Percentiles rank a stretch among this genome's conserved stretches.
Conservation (phyloP, 2,797 vertebrate species). For the Helicolenus hilgendorfi region DNA sequence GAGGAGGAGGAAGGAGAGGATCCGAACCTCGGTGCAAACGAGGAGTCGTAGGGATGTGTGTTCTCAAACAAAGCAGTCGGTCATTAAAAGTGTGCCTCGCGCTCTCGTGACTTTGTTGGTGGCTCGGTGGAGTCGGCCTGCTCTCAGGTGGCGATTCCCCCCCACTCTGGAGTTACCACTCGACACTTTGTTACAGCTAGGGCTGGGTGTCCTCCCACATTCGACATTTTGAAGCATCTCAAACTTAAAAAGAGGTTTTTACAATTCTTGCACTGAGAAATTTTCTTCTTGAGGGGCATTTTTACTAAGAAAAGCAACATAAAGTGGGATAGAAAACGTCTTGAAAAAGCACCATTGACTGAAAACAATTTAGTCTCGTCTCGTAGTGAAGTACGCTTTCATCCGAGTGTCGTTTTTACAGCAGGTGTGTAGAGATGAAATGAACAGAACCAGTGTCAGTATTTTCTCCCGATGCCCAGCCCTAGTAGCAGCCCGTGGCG, state of each 20-base stretch:
- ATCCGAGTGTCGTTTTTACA: background rate
- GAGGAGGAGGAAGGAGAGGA: constrained; percentile 16
- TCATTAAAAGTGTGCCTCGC: constrained; percentile 72
- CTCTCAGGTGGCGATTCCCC: constrained; percentile 32
- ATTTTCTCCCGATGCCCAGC: constrained; percentile 62
- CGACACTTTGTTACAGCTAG: constrained; percentile 45
- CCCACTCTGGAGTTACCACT: constrained; percentile 2
- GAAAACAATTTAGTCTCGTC: background rate
- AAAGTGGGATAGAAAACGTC: background rate
- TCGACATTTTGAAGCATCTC: background rate
- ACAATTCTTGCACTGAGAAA: constrained; percentile 45
- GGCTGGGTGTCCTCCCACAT: constrained; percentile 59
- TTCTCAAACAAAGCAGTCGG: constrained; percentile 61
- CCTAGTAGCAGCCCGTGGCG: constrained; percentile 61
- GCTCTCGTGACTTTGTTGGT: constrained; percentile 50
- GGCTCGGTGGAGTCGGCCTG: constrained; percentile 49
- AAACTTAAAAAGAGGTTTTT: background rate
- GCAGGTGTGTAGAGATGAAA: constrained; percentile 11
- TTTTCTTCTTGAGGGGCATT: constrained; percentile 49
- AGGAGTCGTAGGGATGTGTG: constrained; percentile 52
- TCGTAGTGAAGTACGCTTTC: background rate
- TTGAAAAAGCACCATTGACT: background rate
- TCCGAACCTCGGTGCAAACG: constrained; percentile 42
- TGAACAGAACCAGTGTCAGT: constrained; percentile 54
- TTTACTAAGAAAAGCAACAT: constrained; percentile 12